Percentiles rank a stretch among this genome's conserved stretches.
These are phyloP conservation scores for Crocodylus rhombifer DNA, from an alignment of 2,797 vertebrate species.

Conservation along the genomic window DNA sequence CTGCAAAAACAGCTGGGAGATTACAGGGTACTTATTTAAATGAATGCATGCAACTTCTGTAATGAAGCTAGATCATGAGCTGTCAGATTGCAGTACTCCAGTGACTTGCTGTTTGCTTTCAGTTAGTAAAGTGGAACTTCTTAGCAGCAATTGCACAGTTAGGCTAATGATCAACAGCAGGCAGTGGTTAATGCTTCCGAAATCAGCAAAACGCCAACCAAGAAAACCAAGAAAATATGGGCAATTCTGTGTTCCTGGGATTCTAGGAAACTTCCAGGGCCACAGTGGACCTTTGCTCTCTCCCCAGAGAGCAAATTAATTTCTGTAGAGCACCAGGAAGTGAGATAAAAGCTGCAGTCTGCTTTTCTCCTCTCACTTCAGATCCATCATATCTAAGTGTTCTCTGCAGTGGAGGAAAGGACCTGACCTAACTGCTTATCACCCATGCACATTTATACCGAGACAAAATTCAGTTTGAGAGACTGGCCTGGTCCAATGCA, in stretches of 20 bases:
- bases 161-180: neutral
- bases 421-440: neutral
- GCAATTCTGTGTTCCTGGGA: neutral
- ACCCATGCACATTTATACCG: too few relatives aligned
- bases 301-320: neutral
- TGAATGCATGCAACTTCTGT: neutral
- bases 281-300: too few relatives aligned
- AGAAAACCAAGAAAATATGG: neutral
- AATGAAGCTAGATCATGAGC: neutral
- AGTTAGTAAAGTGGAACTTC: neutral
- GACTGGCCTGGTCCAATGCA: neutral
- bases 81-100: neutral
- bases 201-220: neutral
- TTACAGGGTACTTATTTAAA: slow-evolving; percentile 85
- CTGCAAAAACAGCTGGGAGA: slow-evolving; percentile 93
- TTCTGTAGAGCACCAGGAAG: neutral
- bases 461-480: neutral
- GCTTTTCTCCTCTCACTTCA: neutral
- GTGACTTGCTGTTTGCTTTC: neutral
- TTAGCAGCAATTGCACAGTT: neutral
- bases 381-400: neutral
- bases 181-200: neutral
- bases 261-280: too few relatives aligned
- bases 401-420: neutral
- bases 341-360: neutral